These are phyloP conservation scores for Brachystomella parvula DNA, from an alignment of 1,140 invertebrate species.

Conservation along the genomic window DNA sequence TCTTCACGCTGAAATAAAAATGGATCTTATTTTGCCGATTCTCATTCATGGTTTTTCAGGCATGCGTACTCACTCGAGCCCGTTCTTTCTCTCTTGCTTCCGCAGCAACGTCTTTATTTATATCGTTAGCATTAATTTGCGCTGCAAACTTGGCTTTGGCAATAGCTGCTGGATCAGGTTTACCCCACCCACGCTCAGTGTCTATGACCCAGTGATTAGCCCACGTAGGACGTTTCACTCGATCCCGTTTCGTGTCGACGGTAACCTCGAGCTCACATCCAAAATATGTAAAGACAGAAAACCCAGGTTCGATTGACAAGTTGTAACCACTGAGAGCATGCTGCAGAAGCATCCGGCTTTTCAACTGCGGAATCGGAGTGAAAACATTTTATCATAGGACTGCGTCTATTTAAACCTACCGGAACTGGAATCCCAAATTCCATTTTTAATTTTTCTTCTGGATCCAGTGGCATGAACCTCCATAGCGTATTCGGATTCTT, in stretches of 20 bases:
- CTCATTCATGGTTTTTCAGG: constrained; percentile 1
- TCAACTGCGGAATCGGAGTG: constrained; percentile 14
- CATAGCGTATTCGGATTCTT: constrained; percentile 30
- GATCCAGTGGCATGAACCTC: constrained; percentile 25
- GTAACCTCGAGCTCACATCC: constrained; percentile 32
- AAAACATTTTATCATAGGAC: neutral
- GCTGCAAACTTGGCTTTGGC: constrained; percentile 26
- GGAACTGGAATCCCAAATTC: constrained; percentile 26
- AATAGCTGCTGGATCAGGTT: constrained; percentile 17
- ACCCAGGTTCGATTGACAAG: constrained; percentile 24
- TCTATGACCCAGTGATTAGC: constrained; percentile 34
- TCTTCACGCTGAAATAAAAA: constrained; percentile 3
- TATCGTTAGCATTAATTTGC: constrained; percentile 21
- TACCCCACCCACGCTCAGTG: constrained; percentile 25
- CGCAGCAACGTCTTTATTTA: constrained; percentile 18
- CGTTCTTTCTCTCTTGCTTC: neutral
- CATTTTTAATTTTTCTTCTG: constrained; percentile 16
- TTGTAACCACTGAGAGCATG: constrained; percentile 32
- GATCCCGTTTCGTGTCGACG: constrained; percentile 28
- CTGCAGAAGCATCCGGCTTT: constrained; percentile 25
- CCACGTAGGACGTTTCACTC: constrained; percentile 12
- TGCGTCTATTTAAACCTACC: neutral
- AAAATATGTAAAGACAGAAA: constrained; percentile 32
- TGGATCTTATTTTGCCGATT: neutral
- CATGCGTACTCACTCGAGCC: neutral